A percentile compares a stretch with the other conserved stretches of the same genome.
Conservation (phyloP, 1,140 invertebrate species). For the Homarus americanus region DNA sequence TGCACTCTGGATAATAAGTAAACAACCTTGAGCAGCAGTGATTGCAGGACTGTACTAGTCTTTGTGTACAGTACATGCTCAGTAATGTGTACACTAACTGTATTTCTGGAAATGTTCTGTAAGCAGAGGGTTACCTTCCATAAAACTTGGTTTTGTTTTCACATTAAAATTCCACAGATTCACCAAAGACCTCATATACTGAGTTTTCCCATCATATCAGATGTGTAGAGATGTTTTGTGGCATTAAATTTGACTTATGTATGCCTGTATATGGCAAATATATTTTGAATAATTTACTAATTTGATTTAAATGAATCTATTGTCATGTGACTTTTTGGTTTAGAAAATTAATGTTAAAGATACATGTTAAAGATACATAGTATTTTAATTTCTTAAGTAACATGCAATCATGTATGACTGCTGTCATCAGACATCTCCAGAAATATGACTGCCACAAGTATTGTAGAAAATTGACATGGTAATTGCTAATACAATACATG, state of each 20-base stretch:
- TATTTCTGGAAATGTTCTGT: not conserved
- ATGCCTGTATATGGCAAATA: too few species aligned
- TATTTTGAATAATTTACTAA: too few species aligned
- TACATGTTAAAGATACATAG: too few species aligned
- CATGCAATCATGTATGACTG: too few species aligned
- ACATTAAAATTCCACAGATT: not conserved
- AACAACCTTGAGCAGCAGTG: not conserved
- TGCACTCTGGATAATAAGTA: slow-evolving; percentile 33
- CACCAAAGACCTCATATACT: not conserved
- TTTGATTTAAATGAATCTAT: too few species aligned
- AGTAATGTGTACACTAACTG: not conserved
- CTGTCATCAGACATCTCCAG: not conserved
- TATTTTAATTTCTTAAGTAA: too few species aligned
- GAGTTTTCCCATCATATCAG: not conserved
- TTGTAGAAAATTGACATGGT: not conserved
- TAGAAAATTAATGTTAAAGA: too few species aligned
- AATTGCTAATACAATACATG: not conserved
- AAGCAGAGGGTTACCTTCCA: not conserved
- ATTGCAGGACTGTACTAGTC: not conserved
- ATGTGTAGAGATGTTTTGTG: not conserved
- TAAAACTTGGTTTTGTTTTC: not conserved
- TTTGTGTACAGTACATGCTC: not conserved
- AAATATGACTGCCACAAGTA: not conserved
- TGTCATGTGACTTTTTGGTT: too few species aligned
- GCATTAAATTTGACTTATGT: too few species aligned